Evolutionary conservation across 1,140 invertebrate genomes (phyloP).

Genomic region (Cardiocondyla obscurior): DNA sequence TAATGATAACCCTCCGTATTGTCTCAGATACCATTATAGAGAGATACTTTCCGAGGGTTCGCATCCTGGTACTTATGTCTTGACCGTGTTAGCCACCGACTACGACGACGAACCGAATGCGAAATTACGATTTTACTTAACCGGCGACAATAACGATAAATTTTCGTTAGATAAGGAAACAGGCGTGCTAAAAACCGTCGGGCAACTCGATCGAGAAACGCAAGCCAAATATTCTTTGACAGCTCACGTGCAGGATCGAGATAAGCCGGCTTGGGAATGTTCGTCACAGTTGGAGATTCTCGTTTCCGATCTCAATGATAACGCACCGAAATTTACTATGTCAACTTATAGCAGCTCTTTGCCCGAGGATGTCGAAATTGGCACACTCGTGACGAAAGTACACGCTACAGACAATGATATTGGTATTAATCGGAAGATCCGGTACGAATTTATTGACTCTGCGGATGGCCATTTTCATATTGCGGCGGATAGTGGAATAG

Average conservation of each 20-base stretch:
- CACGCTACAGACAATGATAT: conserved; percentile 94
- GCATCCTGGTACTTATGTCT: conserved; percentile 88
- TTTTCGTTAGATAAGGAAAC: conserved; percentile 92
- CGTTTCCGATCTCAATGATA: conserved; percentile 94
- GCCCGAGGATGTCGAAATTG: conserved; percentile 92
- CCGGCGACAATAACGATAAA: conserved; percentile 90
- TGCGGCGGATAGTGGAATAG: conserved; percentile 91
- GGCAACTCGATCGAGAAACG: conserved; percentile 91
- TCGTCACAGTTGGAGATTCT: conserved; percentile 90
- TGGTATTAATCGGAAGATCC: conserved; percentile 93
- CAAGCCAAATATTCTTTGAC: conserved; percentile 88
- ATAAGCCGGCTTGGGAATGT: conserved; percentile 91
- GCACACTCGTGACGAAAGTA: conserved; percentile 92
- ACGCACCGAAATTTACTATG: conserved; percentile 92
- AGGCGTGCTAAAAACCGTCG: conserved; percentile 89
- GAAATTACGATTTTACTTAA: conserved; percentile 91
- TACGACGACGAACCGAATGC: conserved; percentile 91
- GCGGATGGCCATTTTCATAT: conserved; percentile 90
- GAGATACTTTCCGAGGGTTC: conserved; percentile 90
- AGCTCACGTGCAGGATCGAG: conserved; percentile 93
- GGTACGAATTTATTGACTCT: conserved; percentile 91
- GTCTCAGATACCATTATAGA: conserved; percentile 89
- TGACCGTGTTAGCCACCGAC: conserved; percentile 91
- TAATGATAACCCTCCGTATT: conserved; percentile 95
- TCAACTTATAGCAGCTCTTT: conserved; percentile 91